These are phyloP conservation scores for Drosophila acutilabella DNA, from an alignment of 2,888 invertebrate genomes.

Conservation along the genomic window DNA sequence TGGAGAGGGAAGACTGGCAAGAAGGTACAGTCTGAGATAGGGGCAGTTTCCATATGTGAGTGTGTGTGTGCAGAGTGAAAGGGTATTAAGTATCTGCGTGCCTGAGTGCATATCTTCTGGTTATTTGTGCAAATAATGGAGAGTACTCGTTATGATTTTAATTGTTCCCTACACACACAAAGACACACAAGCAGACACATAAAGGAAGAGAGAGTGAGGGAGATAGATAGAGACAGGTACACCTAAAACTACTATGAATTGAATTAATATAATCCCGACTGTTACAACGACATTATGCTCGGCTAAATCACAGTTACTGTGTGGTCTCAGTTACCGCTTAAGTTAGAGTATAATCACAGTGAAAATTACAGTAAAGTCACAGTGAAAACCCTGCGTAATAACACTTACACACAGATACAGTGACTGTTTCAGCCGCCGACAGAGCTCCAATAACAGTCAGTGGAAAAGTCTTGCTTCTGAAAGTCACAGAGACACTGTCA, in stretches of 20 bases:
- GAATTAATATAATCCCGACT: constrained; percentile 43
- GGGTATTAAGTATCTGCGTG: constrained; percentile 45
- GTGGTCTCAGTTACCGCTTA: too few relatives aligned
- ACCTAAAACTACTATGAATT: constrained; percentile 22
- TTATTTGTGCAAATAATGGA: constrained; percentile 63
- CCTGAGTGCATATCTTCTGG: constrained; percentile 62
- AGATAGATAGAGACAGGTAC: constrained; percentile 3
- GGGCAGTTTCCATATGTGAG: not conserved
- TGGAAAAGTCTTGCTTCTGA: too few relatives aligned
- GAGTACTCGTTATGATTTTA: constrained; percentile 47
- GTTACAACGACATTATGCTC: constrained; percentile 22
- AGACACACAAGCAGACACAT: constrained; percentile 8
- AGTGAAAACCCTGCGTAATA: too few relatives aligned
- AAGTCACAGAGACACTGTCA: not conserved
- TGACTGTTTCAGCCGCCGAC: too few relatives aligned
- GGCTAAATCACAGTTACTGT: not conserved
- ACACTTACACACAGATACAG: too few relatives aligned
- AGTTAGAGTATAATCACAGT: too few relatives aligned
- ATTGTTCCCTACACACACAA: constrained; percentile 42
- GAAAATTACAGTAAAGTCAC: too few relatives aligned
- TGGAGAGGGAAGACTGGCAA: not conserved
- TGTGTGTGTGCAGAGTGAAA: constrained; percentile 5
- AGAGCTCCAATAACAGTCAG: too few relatives aligned
- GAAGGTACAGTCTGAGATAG: not conserved
- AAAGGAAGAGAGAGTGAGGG: not conserved